Evolutionary conservation across 2,888 invertebrate genomes (phyloP), one percentile per base, ranked within the genome.

Genomic region (Apantesis nais): DNA sequence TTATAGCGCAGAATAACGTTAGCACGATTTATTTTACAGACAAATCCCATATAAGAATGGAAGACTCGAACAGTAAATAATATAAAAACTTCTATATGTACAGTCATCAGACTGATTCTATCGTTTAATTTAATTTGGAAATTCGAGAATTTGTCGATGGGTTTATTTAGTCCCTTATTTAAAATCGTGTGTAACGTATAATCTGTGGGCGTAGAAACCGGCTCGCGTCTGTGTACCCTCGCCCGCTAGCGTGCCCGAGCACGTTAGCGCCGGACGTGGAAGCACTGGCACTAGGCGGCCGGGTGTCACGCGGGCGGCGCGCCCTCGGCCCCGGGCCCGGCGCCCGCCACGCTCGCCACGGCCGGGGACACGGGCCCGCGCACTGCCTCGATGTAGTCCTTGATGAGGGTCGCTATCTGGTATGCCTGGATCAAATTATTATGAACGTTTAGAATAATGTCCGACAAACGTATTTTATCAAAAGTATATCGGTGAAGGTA

Each of bases 401-500:
- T 97, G 84, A 99, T 98, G 76, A 99, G 96, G 72, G 98, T 98
- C 72, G 98, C 98, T 88, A 99, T 98, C 95, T 99, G 98, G 94
- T 98, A 98, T 74, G 98, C 98, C 97, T 99, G 93, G 9, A 82
- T 12, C 60, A 71, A 63, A 65, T 22, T 1, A 65, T 22, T 1
- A 63, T 12, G 1, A 7, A 34, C 22, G 1, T 29, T 55, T 52
- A 55, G 22, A 25, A 7, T 7, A n/a, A n/a, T 19, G 29, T 48
- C 0, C 16, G 4, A 3, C 44, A 2, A 44, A 16, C 12, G 3
- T 19, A 16, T n/a, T n/a, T n/a, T n/a, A n/a, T n/a, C n/a, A n/a
- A n/a, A n/a, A n/a, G n/a, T n/a, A n/a, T n/a, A n/a, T n/a, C n/a
- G n/a, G n/a, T n/a, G n/a, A n/a, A n/a, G n/a, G n/a, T n/a, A n/a